Conservation (phyloP, 2,888 invertebrate species). For the Pantelozetes paolii region DNA sequence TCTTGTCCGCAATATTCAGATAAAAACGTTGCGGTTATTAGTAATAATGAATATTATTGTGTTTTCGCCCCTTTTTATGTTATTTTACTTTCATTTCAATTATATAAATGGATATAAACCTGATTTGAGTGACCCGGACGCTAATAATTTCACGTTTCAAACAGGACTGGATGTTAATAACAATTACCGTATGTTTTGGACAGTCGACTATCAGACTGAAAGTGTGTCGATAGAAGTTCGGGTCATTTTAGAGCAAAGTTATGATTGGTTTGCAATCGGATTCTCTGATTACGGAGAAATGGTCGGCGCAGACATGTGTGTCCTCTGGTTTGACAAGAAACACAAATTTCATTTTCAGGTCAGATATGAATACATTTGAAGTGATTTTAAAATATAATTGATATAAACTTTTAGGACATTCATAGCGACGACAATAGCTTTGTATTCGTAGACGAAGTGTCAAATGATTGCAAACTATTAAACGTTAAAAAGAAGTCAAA, state of each 20-base stretch:
- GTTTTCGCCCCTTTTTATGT: constrained; percentile 15
- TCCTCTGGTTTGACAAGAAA: constrained; percentile 66
- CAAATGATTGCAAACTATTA: constrained; percentile 66
- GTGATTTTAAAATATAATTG: too few relatives aligned
- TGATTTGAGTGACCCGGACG: too few relatives aligned
- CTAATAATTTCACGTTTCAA: constrained; percentile 37
- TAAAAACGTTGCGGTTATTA: constrained; percentile 21
- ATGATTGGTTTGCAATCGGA: constrained; percentile 73
- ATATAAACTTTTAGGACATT: constrained; percentile 60
- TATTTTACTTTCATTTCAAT: constrained; percentile 27
- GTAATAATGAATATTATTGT: constrained; percentile 21
- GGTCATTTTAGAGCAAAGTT: constrained; percentile 48
- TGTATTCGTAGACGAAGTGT: constrained; percentile 64
- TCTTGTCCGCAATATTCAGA: background rate
- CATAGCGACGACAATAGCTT: constrained; percentile 65
- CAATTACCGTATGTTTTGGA: constrained; percentile 54
- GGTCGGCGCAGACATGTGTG: constrained; percentile 72
- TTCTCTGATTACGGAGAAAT: constrained; percentile 75
- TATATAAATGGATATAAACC: background rate
- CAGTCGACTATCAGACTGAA: constrained; percentile 54
- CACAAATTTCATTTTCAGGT: constrained; percentile 58
- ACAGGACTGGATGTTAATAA: constrained; percentile 46
- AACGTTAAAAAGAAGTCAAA: constrained; percentile 55
- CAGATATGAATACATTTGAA: background rate
- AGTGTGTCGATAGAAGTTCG: constrained; percentile 54